Base-by-base conservation (phyloP, 2,888 invertebrate genomes). In the Microctonus brassicae region DNA sequence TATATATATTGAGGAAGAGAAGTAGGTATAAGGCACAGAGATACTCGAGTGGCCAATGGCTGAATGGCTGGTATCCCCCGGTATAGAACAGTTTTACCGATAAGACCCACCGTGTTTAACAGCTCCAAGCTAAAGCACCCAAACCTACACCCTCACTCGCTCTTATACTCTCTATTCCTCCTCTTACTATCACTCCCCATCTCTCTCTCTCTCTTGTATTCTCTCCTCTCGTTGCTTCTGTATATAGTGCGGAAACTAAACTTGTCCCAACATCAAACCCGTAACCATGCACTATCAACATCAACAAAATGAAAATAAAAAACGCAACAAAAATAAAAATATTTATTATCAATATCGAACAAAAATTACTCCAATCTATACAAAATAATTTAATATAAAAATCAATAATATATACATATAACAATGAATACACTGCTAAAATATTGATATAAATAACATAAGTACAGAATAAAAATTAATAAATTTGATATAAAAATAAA, bases 11-110 rank as follows among this genome's bases (percentile, higher is more conserved):
- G 33, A 67, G 60, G 69, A 73, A 67, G 76, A 75, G 75, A 80
- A 77, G 79, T 82, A 81, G 80, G 79, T 78, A 79, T 78, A 78
- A 81, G 80, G 76, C 69, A 72, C 64, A 70, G 67, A 69, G 70
- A 70, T 70, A 73, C 66, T 73, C 73, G 69, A 69, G 73, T 75
- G 75, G 76, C 81, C 81, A 83, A 81, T 82, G 79, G 82, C 78
- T 79, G 77, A 73, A 79, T 81, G 79, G 61, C 66, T 65, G 52
- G 57, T 73, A 79, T 79, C 77, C 80, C 79, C 81, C 81, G 81
- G n/a, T 83, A 82, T 80, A 82, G 83, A 83, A 81, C 83, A 85
- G 84, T 85, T 84, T 85, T 85, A 83, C 84, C 85, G 85, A 86
- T 85, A 85, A 85, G 85, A 85, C 84, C 74, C 80, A 76, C 76